Conservation (phyloP, 2,888 invertebrate genomes). For the Hemithea aestivaria region DNA sequence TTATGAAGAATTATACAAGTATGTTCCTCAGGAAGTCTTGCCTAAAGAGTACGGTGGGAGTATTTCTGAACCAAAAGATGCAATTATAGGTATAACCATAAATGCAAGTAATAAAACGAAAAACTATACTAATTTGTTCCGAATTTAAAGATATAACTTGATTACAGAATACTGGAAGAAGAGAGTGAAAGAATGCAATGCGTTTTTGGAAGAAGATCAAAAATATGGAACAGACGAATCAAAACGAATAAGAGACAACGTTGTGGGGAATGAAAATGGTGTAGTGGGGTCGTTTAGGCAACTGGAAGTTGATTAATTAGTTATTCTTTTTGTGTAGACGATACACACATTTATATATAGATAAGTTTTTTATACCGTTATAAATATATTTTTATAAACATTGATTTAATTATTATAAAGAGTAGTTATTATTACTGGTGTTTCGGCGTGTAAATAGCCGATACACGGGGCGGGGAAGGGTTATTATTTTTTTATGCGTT, state of each 20-base stretch:
- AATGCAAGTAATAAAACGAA: too few relatives aligned
- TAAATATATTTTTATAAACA: too few relatives aligned
- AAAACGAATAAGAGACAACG: slow-evolving; percentile 71
- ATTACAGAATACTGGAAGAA: slow-evolving; percentile 52
- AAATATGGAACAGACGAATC: slow-evolving; percentile 74
- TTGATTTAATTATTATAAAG: too few relatives aligned
- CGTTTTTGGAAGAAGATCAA: slow-evolving; percentile 73
- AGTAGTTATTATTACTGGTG: too few relatives aligned
- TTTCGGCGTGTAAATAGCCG: too few relatives aligned
- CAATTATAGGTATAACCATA: slow-evolving; percentile 44
- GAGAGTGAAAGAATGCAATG: slow-evolving; percentile 65
- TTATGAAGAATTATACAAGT: slow-evolving; percentile 75
- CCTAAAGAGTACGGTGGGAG: slow-evolving; percentile 84
- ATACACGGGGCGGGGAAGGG: too few relatives aligned
- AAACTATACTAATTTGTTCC: too few relatives aligned
- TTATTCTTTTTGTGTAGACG: background rate
- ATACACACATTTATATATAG: too few relatives aligned
- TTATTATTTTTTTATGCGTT: too few relatives aligned
- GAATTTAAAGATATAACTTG: too few relatives aligned
- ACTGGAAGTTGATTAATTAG: slow-evolving; percentile 60
- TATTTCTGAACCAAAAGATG: slow-evolving; percentile 70
- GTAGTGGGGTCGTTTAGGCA: slow-evolving; percentile 79
- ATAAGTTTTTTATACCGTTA: too few relatives aligned
- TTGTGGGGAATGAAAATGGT: slow-evolving; percentile 68
- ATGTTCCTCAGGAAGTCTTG: slow-evolving; percentile 76